Evolutionary conservation across 2,888 invertebrate species (phyloP), one percentile per base, ranked within the genome.

Genomic region (Kuschelorhynchus macadamiae): DNA sequence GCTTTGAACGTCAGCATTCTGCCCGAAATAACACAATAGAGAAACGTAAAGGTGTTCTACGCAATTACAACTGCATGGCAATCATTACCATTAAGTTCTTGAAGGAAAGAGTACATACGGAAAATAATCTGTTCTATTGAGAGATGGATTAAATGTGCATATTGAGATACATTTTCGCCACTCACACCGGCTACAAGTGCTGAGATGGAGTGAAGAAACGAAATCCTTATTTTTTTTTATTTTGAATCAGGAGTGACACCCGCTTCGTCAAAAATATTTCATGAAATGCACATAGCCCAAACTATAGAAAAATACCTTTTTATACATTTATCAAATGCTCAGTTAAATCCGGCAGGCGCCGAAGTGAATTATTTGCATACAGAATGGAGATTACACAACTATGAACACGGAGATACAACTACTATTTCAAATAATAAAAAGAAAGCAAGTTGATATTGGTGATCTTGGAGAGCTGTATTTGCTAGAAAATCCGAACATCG

Each of bases 371-470:
- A 49, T 49, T 49, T 47, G 9, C 17, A 47, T 47, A 47, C 8
- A 47, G 17, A 47, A 17, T 49, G 49, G 49, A n/a, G 49, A n/a
- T 14, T 14, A 8, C 14, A 49, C 18, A 21, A 30, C 3, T 60
- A 60, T 50, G 60, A 50, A 2, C 20, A 60, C 60, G 50, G 60
- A 60, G 49, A 50, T 5, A 39, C 14, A 20, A 50, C 17, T 50
- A 18, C 50, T 36, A 39, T 36, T 39, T 50, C 33, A 60, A 60
- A 21, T 49, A n/a, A 7, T 49, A 50, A 36, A 50, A 50, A 50
- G 30, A 50, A 60, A 50, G 49, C 36, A 14, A 39, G 20, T 50
- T 36, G 50, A 60, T 33, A 12, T 60, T 60, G 16, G 17, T 18
- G 60, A 60, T 36, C 36, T 36, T 36, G 25, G 7, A 18, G 50